Percentiles rank a stretch among this genome's conserved stretches.
These are phyloP conservation scores for Dilophus febrilis DNA, from an alignment of 2,888 invertebrate species.

Conservation along the genomic window DNA sequence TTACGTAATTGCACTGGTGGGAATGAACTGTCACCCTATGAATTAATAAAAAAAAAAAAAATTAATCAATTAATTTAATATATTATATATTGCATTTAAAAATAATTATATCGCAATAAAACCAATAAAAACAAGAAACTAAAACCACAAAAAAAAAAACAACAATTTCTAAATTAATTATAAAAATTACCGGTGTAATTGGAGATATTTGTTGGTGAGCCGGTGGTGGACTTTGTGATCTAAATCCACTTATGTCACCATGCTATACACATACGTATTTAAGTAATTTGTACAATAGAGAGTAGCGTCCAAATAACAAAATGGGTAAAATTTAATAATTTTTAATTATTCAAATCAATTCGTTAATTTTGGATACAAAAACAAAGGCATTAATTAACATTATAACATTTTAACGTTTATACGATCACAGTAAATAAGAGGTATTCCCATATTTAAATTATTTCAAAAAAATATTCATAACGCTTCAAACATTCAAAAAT, in stretches of 20 bases:
- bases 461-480: too few species aligned
- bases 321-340: too few species aligned
- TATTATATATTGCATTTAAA: slow-evolving; percentile 4
- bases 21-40: slow-evolving; percentile 34
- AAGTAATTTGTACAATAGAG: too few species aligned
- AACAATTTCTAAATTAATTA: not conserved
- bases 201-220: slow-evolving; percentile 68
- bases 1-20: slow-evolving; percentile 26
- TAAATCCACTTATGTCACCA: slow-evolving; percentile 26
- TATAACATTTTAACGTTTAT: too few species aligned
- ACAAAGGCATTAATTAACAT: too few species aligned
- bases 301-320: slow-evolving; percentile 22
- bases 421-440: slow-evolving; percentile 3
- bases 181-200: slow-evolving; percentile 43
- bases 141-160: not conserved
- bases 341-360: too few species aligned
- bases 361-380: too few species aligned
- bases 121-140: not conserved
- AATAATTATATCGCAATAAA: not conserved
- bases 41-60: slow-evolving; percentile 17
- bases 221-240: slow-evolving; percentile 62
- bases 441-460: too few species aligned
- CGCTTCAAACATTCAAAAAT: too few species aligned
- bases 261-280: too few species aligned
- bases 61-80: slow-evolving; percentile 1